A percentile compares a stretch with the other conserved stretches of the same genome.
Evolutionary conservation across 2,797 vertebrate species (phyloP).

Genomic region (Takifugu ocellatus): DNA sequence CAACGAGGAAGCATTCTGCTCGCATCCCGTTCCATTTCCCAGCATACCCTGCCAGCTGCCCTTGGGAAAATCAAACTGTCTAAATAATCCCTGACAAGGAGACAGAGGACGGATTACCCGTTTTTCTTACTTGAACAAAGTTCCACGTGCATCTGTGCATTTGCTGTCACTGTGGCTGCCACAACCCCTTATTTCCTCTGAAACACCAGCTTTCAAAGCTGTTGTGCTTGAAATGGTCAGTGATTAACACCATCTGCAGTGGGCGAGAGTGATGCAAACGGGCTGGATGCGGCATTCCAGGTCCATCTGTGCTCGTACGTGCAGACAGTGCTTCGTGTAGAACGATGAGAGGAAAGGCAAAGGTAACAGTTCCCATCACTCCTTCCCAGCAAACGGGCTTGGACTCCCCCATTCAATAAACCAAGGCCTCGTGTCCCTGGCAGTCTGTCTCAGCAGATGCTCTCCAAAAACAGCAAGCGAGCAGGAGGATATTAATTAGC

Average conservation of each 20-base stretch:
- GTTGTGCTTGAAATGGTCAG: conserved; percentile 42
- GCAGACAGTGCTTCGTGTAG: conserved; percentile 11
- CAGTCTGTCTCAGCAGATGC: conserved; percentile 32
- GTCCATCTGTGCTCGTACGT: conserved; percentile 44
- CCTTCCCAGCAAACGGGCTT: conserved; percentile 20
- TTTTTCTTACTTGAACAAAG: conserved; percentile 7
- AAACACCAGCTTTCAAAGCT: conserved; percentile 6
- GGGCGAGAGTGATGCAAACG: conserved; percentile 33
- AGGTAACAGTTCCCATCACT: conserved; percentile 5
- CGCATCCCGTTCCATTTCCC: conserved; percentile 33
- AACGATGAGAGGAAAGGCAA: conserved; percentile 2
- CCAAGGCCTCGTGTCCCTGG: conserved; percentile 41
- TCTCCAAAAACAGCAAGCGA: conserved; percentile 38
- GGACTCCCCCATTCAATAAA: conserved; percentile 40
- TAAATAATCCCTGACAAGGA: conserved; percentile 11
- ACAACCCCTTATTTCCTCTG: conserved; percentile 20
- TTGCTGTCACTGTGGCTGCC: conserved; percentile 3
- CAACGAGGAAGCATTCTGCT: conserved; percentile 38
- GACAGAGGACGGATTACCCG: conserved; percentile 1
- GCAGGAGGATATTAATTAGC: conserved; percentile 58
- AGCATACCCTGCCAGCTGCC: conserved; percentile 22
- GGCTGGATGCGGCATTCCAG: conserved; percentile 33
- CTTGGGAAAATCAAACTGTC: conserved; percentile 17
- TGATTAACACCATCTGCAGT: conserved; percentile 56
- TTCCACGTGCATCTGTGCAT: background rate